Conservation (phyloP, 2,888 invertebrate genomes). For the Metacarcinus magister region DNA sequence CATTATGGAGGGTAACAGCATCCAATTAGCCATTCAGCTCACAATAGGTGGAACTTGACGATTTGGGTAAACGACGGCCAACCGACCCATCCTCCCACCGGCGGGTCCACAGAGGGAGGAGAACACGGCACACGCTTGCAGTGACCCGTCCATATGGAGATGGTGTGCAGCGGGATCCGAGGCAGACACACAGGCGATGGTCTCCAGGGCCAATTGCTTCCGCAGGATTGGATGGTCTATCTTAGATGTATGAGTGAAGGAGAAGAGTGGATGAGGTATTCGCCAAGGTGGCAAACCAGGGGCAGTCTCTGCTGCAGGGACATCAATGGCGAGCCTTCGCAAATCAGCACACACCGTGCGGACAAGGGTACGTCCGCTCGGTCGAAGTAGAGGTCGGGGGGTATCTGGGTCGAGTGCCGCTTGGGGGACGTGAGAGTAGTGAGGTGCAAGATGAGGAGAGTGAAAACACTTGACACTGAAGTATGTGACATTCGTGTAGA, state of each 20-base stretch:
- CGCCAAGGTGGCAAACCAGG: no score
- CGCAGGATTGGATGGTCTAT: not conserved
- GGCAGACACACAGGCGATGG: conserved; percentile 8
- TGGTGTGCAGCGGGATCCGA: not conserved
- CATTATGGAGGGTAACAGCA: no score
- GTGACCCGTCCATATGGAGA: not conserved
- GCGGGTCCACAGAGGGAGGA: no score
- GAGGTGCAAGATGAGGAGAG: conserved; percentile 38
- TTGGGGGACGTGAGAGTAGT: conserved; percentile 1
- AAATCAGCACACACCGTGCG: no score
- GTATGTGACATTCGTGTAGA: conserved; percentile 19
- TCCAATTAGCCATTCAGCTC: no score
- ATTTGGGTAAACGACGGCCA: no score
- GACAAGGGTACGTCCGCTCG: conserved; percentile 42
- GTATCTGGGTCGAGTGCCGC: not conserved
- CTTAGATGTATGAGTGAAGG: not conserved
- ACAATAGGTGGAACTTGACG: no score
- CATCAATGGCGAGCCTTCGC: no score
- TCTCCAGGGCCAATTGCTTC: conserved; percentile 23
- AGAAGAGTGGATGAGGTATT: not conserved
- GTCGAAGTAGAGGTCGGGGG: conserved; percentile 43
- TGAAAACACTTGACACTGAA: not conserved
- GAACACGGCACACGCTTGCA: no score
- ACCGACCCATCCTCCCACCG: no score
- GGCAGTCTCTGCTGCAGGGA: no score